Conservation (phyloP, 1,140 invertebrate species). For the Dufourea novaeangliae region DNA sequence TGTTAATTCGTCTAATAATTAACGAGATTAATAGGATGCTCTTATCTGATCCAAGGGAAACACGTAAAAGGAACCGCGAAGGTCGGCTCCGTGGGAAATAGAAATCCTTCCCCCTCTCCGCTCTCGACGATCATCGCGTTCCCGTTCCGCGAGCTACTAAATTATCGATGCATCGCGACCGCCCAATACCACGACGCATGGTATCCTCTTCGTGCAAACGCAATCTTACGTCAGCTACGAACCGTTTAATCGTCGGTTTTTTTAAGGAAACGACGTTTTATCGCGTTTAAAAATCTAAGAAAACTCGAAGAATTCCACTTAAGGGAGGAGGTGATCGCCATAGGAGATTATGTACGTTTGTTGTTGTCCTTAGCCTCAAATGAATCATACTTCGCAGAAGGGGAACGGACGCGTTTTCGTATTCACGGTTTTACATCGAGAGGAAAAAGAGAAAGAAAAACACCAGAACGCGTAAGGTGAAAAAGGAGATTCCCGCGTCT, state of each 20-base stretch:
- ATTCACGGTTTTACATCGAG: not conserved
- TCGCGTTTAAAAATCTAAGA: no score
- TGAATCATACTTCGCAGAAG: not conserved
- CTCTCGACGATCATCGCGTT: not conserved
- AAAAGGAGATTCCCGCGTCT: constrained; percentile 25
- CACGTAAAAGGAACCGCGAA: constrained; percentile 51
- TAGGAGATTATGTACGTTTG: no score
- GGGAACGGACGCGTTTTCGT: not conserved
- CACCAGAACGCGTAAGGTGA: not conserved
- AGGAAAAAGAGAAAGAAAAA: not conserved
- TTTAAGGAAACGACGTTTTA: no score
- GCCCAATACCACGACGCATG: not conserved
- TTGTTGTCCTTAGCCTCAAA: no score
- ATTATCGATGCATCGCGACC: constrained; percentile 12
- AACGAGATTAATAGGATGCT: constrained; percentile 54
- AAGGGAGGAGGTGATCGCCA: no score
- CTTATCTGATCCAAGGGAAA: constrained; percentile 53
- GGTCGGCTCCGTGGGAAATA: constrained; percentile 54
- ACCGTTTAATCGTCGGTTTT: not conserved
- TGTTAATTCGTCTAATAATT: constrained; percentile 64
- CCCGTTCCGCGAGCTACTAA: not conserved
- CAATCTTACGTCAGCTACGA: not conserved
- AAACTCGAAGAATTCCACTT: no score
- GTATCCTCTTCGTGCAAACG: not conserved
- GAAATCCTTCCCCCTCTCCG: constrained; percentile 5